These are phyloP conservation scores for Pachydiplax longipennis DNA, from an alignment of 2,888 invertebrate genomes.

Conservation along the genomic window DNA sequence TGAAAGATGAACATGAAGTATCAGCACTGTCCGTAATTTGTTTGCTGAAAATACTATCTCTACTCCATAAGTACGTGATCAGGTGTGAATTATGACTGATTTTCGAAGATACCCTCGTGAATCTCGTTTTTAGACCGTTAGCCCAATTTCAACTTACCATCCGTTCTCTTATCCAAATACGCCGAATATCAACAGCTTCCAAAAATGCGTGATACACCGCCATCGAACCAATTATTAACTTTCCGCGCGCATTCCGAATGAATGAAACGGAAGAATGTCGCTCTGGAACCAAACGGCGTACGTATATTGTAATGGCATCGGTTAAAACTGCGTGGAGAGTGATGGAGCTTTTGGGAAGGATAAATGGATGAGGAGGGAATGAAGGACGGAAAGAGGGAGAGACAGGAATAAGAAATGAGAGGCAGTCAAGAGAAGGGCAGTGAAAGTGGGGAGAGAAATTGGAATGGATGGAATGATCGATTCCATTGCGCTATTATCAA, in stretches of 20 bases:
- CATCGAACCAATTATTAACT: background rate
- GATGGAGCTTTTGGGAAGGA: background rate
- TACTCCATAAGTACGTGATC: too few relatives aligned
- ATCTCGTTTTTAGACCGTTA: too few relatives aligned
- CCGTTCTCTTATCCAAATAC: too few relatives aligned
- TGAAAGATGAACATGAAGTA: too few relatives aligned
- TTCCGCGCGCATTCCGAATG: background rate
- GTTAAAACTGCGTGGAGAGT: background rate
- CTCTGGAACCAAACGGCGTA: background rate
- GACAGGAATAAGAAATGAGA: background rate
- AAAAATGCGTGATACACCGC: background rate
- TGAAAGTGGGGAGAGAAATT: background rate
- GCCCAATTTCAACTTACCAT: too few relatives aligned
- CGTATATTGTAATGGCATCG: background rate
- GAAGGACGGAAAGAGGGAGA: background rate
- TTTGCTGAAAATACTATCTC: too few relatives aligned
- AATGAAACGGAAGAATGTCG: background rate
- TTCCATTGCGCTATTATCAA: conserved; percentile 1
- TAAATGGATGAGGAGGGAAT: background rate
- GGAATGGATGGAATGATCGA: background rate
- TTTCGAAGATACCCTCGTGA: too few relatives aligned
- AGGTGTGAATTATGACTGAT: too few relatives aligned
- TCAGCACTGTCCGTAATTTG: too few relatives aligned
- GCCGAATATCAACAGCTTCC: too few relatives aligned
- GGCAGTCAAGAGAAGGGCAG: background rate